phyloP scores from a whole-genome alignment of 2,888 invertebrate genomes.

The Conops quadrifasciatus region DNA sequence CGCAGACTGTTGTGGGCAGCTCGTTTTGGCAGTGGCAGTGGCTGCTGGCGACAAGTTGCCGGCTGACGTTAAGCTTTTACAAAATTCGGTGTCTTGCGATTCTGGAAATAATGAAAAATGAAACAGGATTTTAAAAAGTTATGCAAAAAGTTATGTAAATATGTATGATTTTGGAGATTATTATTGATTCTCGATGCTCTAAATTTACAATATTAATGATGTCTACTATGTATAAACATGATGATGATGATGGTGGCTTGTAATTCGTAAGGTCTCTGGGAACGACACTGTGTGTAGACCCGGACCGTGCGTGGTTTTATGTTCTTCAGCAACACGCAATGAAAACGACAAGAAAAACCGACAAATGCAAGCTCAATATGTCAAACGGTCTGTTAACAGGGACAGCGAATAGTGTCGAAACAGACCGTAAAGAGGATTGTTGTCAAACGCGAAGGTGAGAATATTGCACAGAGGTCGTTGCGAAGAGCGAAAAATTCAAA shows the following conservation, averaged over 20 bases:
- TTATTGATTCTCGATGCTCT: no score
- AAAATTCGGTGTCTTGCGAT: slow-evolving; percentile 50
- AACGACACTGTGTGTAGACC: no score
- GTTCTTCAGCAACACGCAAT: not conserved
- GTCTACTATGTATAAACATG: no score
- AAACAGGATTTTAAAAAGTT: not conserved
- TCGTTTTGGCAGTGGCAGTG: slow-evolving; percentile 67
- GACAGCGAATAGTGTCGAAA: not conserved
- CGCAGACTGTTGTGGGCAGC: slow-evolving; percentile 64
- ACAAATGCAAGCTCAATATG: not conserved
- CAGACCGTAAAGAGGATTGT: not conserved
- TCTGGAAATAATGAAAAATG: slow-evolving; percentile 48
- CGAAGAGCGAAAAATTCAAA: not conserved
- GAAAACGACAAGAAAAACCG: not conserved
- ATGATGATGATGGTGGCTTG: no score
- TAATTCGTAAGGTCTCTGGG: no score
- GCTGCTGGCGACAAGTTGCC: slow-evolving; percentile 65
- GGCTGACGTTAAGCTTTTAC: slow-evolving; percentile 50
- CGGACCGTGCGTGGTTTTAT: no score
- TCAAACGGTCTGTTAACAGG: not conserved
- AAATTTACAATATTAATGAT: no score
- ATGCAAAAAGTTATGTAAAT: not conserved
- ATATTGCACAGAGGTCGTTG: not conserved
- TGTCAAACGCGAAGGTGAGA: not conserved
- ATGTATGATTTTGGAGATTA: no score